Evolutionary conservation across 2,113 vertebrate species (phyloP), one percentile per base, ranked within the genome.

Genomic region (Proterorhinus semilunaris): DNA sequence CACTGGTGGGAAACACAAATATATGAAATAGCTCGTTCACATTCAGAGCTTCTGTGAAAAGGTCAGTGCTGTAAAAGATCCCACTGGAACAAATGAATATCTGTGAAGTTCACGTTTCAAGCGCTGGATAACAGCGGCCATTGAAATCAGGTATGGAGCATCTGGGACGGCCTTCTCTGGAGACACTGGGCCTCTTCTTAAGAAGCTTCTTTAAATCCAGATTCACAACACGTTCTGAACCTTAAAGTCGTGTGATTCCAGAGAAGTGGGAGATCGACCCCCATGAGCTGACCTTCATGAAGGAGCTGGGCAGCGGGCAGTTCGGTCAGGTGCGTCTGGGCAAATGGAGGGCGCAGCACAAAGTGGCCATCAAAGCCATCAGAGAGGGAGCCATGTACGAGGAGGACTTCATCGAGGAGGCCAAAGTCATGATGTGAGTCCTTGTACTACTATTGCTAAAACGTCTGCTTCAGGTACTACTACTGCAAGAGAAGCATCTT

Each of bases 301-400:
- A 96, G 83, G 98, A 98, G 76, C 65, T 99, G 77, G 96, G 97
- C 52, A 93, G 95, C 0, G 97, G 98, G 0, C 94, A 98, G 80
- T 96, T 96, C 0, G 96, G 96, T 0, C 90, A 97, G 12, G 98
- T 99, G 62, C 91, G 93, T 10, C 94, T 98, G 0, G 98, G 97
- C 21, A 97, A 96, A 74, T 99, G 96, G 96, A 90, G 96, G 50
- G 93, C 93, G 0, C 92, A 96, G 83, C 95, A 95, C 71, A 96
- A 94, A 81, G 97, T 99, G 21, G 98, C 98, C 52, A 98, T 99
- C 85, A 99, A 99, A 84, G 92, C 95, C n/a, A 96, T 99, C 64
- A 91, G 93, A 6, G 94, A 95, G 63, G 95, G 96, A 0, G 95
- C 96, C 0, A 99, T 87, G 94, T 91, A 89, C n/a, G 92, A 94